These are phyloP conservation scores for Frieseomelitta varia DNA, from an alignment of 1,140 invertebrate genomes.

Conservation along the genomic window DNA sequence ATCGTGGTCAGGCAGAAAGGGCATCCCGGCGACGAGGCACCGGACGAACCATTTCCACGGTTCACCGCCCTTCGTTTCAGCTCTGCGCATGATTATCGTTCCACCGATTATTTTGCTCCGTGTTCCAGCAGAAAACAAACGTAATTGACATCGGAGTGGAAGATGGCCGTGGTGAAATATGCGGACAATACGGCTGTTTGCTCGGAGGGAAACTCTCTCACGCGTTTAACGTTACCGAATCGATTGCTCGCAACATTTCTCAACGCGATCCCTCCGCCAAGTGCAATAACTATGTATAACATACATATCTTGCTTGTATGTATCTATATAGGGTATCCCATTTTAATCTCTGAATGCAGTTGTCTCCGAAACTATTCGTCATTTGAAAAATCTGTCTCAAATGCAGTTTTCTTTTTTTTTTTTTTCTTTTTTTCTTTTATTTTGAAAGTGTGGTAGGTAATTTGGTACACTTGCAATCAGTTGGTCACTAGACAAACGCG, in stretches of 20 bases:
- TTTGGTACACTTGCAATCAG: too few relatives aligned
- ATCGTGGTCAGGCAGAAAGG: constrained; percentile 76
- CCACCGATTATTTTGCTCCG: constrained; percentile 62
- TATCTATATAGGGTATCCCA: too few relatives aligned
- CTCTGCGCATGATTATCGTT: constrained; percentile 71
- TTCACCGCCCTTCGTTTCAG: constrained; percentile 72
- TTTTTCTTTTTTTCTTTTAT: too few relatives aligned
- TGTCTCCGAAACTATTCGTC: too few relatives aligned
- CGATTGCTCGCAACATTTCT: not conserved
- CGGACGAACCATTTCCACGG: constrained; percentile 81
- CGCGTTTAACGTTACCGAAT: constrained; percentile 45
- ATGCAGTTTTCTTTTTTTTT: too few relatives aligned
- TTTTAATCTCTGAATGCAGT: too few relatives aligned
- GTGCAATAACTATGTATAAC: too few relatives aligned
- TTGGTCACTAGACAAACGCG: too few relatives aligned
- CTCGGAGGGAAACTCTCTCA: constrained; percentile 46
- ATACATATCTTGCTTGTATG: too few relatives aligned
- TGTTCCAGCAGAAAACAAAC: constrained; percentile 39
- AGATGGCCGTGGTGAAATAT: constrained; percentile 20
- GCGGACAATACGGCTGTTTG: constrained; percentile 39
- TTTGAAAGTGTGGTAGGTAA: too few relatives aligned
- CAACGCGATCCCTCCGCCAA: too few relatives aligned
- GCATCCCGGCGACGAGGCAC: constrained; percentile 73
- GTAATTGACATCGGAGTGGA: constrained; percentile 45
- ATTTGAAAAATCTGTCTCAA: too few relatives aligned